Percentiles rank a stretch among this genome's conserved stretches.
These are phyloP conservation scores for Platalea minor DNA, from an alignment of 2,797 vertebrate genomes.

Conservation along the genomic window DNA sequence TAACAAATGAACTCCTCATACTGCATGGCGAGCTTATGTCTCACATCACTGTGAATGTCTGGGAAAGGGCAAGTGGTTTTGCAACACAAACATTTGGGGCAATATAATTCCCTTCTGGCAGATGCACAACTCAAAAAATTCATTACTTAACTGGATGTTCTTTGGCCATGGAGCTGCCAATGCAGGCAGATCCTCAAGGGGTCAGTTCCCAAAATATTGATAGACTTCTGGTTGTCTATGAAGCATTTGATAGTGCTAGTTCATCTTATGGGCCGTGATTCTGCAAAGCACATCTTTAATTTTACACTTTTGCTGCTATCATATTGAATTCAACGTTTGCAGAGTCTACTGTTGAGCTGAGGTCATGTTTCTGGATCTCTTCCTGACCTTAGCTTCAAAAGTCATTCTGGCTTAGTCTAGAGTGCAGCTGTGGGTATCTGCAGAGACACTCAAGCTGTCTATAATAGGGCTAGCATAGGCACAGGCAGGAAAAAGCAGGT, in stretches of 20 bases:
- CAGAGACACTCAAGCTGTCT: neutral
- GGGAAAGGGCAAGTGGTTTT: neutral
- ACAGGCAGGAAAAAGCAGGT: neutral
- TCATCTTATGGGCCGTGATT: neutral
- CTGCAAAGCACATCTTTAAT: neutral
- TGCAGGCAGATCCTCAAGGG: neutral
- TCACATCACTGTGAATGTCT: neutral
- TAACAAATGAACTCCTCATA: conserved; percentile 35
- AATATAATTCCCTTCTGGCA: neutral
- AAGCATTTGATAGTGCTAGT: neutral
- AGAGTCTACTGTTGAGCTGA: neutral
- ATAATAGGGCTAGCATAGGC: neutral
- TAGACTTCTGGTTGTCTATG: neutral
- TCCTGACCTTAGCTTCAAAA: neutral
- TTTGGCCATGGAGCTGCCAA: neutral
- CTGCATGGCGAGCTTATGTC: neutral
- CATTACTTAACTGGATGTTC: neutral
- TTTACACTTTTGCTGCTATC: neutral
- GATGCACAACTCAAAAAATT: neutral
- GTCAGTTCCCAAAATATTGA: neutral
- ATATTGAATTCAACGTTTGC: neutral
- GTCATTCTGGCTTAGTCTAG: neutral
- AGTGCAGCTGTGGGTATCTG: neutral
- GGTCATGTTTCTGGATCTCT: neutral
- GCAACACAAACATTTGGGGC: neutral